These are phyloP conservation scores for Lymantria dispar DNA, from an alignment of 2,888 invertebrate genomes.

Conservation along the genomic window DNA sequence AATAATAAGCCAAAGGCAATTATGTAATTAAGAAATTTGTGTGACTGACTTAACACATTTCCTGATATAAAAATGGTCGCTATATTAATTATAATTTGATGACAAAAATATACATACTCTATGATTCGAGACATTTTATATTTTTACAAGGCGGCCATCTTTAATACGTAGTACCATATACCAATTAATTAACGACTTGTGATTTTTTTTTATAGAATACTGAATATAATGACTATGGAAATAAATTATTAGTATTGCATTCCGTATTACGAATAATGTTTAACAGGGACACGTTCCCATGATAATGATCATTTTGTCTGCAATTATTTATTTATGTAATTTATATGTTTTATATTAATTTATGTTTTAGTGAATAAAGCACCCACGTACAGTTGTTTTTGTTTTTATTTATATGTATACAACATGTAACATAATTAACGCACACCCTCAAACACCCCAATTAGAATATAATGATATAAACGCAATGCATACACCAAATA, in stretches of 20 bases:
- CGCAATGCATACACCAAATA: too few species aligned
- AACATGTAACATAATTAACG: too few species aligned
- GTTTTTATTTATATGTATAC: conserved; percentile 22
- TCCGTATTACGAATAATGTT: conserved; percentile 27
- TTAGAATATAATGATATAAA: too few species aligned
- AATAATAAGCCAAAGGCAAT: too few species aligned
- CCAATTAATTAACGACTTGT: background rate
- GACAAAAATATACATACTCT: too few species aligned
- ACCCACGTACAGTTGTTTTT: conserved; percentile 42
- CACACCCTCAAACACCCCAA: too few species aligned
- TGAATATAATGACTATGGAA: background rate
- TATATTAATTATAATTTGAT: too few species aligned
- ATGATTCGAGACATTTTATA: background rate
- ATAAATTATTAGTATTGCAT: conserved; percentile 31
- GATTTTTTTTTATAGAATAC: conserved; percentile 10
- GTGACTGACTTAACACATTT: too few species aligned
- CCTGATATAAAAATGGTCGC: too few species aligned
- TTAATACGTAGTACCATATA: background rate
- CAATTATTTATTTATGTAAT: conserved; percentile 75
- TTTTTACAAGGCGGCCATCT: background rate
- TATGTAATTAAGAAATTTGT: too few species aligned
- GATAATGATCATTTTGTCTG: conserved; percentile 53
- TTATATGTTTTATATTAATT: conserved; percentile 74
- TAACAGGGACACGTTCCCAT: conserved; percentile 24
- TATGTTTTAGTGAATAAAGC: conserved; percentile 74